Percentiles rank a stretch among this genome's conserved stretches.
Conservation (phyloP, 1,140 invertebrate species). For the Drosophila funebris region DNA sequence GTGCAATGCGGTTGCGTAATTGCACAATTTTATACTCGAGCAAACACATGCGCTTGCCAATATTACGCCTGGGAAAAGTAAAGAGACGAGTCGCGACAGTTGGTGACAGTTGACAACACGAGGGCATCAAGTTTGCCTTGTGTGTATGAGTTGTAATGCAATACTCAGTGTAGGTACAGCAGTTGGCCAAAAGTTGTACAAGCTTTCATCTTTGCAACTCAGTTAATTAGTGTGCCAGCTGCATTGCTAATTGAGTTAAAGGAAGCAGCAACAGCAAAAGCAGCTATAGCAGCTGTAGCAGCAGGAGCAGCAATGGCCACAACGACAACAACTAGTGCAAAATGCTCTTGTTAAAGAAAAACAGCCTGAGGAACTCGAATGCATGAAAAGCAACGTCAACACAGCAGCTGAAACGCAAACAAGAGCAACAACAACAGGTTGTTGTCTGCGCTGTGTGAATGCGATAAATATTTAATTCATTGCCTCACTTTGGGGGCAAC, state of each 20-base stretch:
- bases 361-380: conserved; percentile 19
- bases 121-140: background rate
- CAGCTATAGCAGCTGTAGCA: background rate
- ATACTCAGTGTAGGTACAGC: background rate
- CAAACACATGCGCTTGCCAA: conserved; percentile 74
- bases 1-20: conserved; percentile 56
- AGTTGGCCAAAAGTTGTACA: conserved; percentile 49
- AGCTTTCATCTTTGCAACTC: conserved; percentile 58
- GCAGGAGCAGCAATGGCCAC: conserved; percentile 12
- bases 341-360: conserved; percentile 20
- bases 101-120: background rate
- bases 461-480: conserved; percentile 43
- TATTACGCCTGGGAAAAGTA: conserved; percentile 34
- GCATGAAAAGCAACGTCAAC: background rate
- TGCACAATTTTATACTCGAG: conserved; percentile 75
- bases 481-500: background rate
- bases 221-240: conserved; percentile 74
- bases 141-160: background rate
- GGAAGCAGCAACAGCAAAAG: background rate
- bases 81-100: conserved; percentile 8
- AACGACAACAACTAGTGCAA: conserved; percentile 20
- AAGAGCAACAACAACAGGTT: conserved; percentile 9
- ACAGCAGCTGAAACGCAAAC: background rate
- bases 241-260: conserved; percentile 73
- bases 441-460: conserved; percentile 9